Evolutionary conservation across 2,113 vertebrate species (phyloP).

Genomic region (Rallus limicola): DNA sequence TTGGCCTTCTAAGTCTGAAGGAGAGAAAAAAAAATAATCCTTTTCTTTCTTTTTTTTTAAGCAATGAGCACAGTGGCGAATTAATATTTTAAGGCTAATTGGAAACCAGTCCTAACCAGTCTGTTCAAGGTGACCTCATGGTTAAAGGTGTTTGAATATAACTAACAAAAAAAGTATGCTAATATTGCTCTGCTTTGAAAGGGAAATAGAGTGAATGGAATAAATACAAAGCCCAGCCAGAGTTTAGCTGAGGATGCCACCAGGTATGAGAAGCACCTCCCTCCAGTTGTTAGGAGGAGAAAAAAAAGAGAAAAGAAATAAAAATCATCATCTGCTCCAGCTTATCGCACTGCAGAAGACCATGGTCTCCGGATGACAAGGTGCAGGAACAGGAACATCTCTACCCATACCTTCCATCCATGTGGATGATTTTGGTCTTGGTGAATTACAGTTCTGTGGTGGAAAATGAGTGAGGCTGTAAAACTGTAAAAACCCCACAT

Average conservation of each 20-base stretch:
- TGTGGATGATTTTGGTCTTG: neutral
- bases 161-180: neutral
- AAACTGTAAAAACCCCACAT: neutral
- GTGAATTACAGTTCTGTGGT: neutral
- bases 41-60: neutral
- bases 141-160: neutral
- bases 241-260: neutral
- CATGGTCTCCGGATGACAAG: neutral
- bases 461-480: neutral
- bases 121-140: rapidly evolving
- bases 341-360: neutral
- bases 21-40: neutral
- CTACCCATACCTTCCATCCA: neutral
- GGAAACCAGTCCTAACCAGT: neutral
- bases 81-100: constrained; percentile 5
- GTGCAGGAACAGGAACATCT: neutral
- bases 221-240: neutral
- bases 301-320: neutral
- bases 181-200: neutral
- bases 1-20: neutral
- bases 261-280: neutral
- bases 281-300: neutral
- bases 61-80: neutral
- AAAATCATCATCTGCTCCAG: neutral
- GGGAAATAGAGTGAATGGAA: neutral